Percentiles rank a stretch among this genome's conserved stretches.
Conservation (phyloP, 2,888 invertebrate genomes). For the Acrocyrtus sp. region DNA sequence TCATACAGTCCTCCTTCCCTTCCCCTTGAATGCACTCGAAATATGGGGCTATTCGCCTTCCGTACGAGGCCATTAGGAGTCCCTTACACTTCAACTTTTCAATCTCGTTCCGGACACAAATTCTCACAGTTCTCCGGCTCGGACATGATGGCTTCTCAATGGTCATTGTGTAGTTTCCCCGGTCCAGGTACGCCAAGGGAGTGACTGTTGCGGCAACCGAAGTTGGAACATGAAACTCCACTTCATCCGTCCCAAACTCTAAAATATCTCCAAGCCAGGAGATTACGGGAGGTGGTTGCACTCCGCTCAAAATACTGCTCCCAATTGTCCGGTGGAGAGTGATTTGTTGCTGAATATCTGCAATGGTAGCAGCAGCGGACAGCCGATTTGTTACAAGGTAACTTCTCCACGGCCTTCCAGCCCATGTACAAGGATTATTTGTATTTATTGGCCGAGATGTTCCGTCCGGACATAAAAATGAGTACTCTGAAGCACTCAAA, state of each 20-base stretch:
- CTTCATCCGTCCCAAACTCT: constrained; percentile 56
- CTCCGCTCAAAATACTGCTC: constrained; percentile 10
- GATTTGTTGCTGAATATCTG: constrained; percentile 62
- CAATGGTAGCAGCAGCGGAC: constrained; percentile 46
- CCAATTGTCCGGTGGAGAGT: constrained; percentile 54
- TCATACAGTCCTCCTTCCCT: constrained; percentile 76
- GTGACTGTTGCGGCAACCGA: constrained; percentile 58
- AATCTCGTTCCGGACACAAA: constrained; percentile 76
- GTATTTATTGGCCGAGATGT: constrained; percentile 75
- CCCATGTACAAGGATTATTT: constrained; percentile 78
- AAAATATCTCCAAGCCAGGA: constrained; percentile 60
- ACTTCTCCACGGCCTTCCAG: constrained; percentile 82
- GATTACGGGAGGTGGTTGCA: constrained; percentile 40
- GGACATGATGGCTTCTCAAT: constrained; percentile 66
- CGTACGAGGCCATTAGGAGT: constrained; percentile 78
- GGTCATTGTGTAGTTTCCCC: constrained; percentile 66
- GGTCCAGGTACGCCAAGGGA: constrained; percentile 58
- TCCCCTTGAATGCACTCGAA: constrained; percentile 79
- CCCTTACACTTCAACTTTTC: constrained; percentile 80
- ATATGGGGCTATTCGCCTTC: constrained; percentile 81
- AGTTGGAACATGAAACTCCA: constrained; percentile 59
- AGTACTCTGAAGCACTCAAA: constrained; percentile 69
- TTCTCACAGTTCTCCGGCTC: constrained; percentile 66
- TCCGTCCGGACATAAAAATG: constrained; percentile 84
- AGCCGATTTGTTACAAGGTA: constrained; percentile 63